These are phyloP conservation scores for Drosophila rubida DNA, from an alignment of 2,888 invertebrate genomes.

Conservation along the genomic window DNA sequence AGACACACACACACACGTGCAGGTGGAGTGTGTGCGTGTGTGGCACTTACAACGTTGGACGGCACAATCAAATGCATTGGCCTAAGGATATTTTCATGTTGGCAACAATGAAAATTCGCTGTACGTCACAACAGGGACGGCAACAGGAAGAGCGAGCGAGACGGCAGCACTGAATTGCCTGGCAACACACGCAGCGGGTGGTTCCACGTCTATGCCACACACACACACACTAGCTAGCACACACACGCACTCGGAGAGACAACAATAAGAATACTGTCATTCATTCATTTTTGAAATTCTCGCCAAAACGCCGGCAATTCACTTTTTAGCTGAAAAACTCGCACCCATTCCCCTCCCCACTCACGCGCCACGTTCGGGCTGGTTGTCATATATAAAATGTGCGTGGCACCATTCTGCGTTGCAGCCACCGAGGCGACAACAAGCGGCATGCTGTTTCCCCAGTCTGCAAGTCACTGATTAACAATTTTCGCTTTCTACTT, in stretches of 20 bases:
- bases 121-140: conserved; percentile 17
- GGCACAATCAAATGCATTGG: conserved; percentile 63
- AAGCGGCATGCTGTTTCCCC: neutral
- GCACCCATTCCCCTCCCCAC: neutral
- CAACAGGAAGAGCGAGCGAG: conserved; percentile 1
- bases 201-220: conserved; percentile 21
- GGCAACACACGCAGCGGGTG: conserved; percentile 26
- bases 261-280: conserved; percentile 40
- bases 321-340: conserved; percentile 35
- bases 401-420: conserved; percentile 33
- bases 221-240: conserved; percentile 29
- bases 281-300: conserved; percentile 34
- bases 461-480: no score
- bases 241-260: conserved; percentile 26
- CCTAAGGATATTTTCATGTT: conserved; percentile 70
- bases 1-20: conserved; percentile 44
- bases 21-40: conserved; percentile 10
- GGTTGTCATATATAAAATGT: conserved; percentile 39
- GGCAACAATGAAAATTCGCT: conserved; percentile 61
- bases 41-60: conserved; percentile 35
- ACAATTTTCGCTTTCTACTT: no score
- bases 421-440: neutral
- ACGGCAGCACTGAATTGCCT: conserved; percentile 15
- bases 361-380: neutral
- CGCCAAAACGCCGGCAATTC: conserved; percentile 34